Evolutionary conservation across 2,797 vertebrate species (phyloP).

Genomic region (Pseudochromis fuscus): DNA sequence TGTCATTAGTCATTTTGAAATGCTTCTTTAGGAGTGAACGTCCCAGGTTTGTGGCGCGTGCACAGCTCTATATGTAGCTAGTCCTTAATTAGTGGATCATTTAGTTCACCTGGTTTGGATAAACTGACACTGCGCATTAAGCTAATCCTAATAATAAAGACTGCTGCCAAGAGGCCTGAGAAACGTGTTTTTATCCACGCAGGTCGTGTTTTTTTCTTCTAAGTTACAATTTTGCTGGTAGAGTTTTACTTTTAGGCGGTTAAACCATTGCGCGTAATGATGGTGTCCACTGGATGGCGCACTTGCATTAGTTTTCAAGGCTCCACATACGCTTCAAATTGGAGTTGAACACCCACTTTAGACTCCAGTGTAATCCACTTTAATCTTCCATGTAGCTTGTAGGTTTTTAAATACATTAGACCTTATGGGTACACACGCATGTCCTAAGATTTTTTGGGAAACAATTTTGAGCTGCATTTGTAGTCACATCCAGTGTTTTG

Average conservation of each 20-base stretch:
- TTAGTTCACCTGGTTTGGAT: conserved; percentile 50
- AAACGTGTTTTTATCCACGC: not conserved
- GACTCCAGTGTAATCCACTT: conserved; percentile 8
- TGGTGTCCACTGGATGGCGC: conserved; percentile 66
- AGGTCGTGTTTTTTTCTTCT: not conserved
- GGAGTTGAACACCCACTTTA: not conserved
- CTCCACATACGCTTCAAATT: no score
- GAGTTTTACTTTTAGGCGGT: no score
- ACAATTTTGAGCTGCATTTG: conserved; percentile 1
- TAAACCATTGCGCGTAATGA: conserved; percentile 9
- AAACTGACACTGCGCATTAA: not conserved
- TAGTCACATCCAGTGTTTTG: not conserved
- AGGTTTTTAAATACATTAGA: not conserved
- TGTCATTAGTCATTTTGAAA: conserved; percentile 79
- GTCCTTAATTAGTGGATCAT: conserved; percentile 62
- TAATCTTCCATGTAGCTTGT: not conserved
- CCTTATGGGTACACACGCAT: not conserved
- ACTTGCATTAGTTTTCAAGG: conserved; percentile 43
- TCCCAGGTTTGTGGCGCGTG: fast-evolving
- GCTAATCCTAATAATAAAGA: no score
- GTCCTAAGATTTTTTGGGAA: not conserved
- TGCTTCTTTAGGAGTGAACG: conserved; percentile 5
- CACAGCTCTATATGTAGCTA: conserved; percentile 28
- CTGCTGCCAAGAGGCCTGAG: not conserved
- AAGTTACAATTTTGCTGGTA: no score